These are phyloP conservation scores for Hepsetus odoe DNA, from an alignment of 2,113 vertebrate genomes.

Conservation along the genomic window DNA sequence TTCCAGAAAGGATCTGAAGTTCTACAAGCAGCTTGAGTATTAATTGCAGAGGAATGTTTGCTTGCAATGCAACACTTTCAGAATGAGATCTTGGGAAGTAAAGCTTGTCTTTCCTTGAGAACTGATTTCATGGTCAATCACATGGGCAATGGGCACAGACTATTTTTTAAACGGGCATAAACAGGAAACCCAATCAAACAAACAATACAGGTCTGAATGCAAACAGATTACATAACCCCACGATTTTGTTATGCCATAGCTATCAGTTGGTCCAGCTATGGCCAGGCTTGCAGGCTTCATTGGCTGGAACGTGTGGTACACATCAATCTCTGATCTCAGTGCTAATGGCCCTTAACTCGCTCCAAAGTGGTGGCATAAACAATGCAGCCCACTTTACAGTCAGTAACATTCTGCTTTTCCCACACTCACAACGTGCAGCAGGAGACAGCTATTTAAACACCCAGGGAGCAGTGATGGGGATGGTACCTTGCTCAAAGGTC, in stretches of 20 bases:
- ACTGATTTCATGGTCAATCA: too few relatives aligned
- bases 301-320: neutral
- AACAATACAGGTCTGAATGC: neutral
- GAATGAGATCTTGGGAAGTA: too few relatives aligned
- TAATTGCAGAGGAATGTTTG: neutral
- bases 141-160: too few relatives aligned
- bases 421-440: neutral
- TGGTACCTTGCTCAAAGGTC: too few relatives aligned
- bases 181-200: neutral
- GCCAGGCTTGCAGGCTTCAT: neutral
- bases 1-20: neutral
- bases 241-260: neutral
- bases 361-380: neutral
- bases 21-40: neutral
- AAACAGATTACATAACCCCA: neutral
- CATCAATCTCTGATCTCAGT: neutral
- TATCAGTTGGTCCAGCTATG: neutral
- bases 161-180: neutral
- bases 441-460: too few relatives aligned
- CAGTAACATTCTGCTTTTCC: neutral
- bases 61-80: neutral
- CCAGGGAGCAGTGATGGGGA: too few relatives aligned
- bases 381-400: neutral
- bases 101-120: too few relatives aligned
- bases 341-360: neutral